Evolutionary conservation across 2,797 vertebrate genomes (phyloP).

Genomic region (Melanotaenia maccullochi): DNA sequence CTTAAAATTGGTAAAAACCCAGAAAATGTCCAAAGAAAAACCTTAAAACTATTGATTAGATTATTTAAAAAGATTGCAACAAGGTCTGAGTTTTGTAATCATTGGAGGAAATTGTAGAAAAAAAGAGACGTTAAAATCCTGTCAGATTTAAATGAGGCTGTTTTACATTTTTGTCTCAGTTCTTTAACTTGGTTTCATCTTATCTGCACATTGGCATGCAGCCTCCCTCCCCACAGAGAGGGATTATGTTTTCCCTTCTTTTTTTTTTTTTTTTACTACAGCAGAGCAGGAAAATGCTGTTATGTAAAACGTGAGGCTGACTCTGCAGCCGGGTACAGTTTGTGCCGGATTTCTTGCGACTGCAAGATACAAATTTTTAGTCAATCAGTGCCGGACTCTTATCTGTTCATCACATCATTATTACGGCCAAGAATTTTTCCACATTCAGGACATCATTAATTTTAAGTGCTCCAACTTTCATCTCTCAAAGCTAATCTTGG

Average conservation of each 20-base stretch:
- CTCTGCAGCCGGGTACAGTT: conserved; percentile 46
- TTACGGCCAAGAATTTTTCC: background rate
- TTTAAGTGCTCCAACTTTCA: conserved; percentile 1
- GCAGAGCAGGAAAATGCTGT: conserved; percentile 53
- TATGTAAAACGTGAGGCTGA: conserved; percentile 62
- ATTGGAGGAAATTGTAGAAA: background rate
- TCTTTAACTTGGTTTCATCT: conserved; percentile 39
- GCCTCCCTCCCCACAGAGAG: conserved; percentile 22
- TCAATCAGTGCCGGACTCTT: background rate
- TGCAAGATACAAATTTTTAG: conserved; percentile 1
- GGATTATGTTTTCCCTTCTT: conserved; percentile 44
- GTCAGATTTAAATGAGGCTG: too few relatives aligned
- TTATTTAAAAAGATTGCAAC: too few relatives aligned
- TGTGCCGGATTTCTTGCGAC: conserved; percentile 32
- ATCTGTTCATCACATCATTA: background rate
- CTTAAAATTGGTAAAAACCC: too few relatives aligned
- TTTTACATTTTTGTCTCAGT: background rate
- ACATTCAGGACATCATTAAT: background rate
- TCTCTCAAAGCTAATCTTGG: background rate
- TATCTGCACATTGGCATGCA: conserved; percentile 31
- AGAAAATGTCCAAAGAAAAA: too few relatives aligned
- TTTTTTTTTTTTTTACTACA: conserved; percentile 16
- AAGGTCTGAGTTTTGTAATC: too few relatives aligned
- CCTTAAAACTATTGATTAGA: too few relatives aligned
- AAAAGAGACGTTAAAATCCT: background rate